phyloP scores from a whole-genome alignment of 2,113 vertebrate genomes.

The Cyanistes caeruleus region DNA sequence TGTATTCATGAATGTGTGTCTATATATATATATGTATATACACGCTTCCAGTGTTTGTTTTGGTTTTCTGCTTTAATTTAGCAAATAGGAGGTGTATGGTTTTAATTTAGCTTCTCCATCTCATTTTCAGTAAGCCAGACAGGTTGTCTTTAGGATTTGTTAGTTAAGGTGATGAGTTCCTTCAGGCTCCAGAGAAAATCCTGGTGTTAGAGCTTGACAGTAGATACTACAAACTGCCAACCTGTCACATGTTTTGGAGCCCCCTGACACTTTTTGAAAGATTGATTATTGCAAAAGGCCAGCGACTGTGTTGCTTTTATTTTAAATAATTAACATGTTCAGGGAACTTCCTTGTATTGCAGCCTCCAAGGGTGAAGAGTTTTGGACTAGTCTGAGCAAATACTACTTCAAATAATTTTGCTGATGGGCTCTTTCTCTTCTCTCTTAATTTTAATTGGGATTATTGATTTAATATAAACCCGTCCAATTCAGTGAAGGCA shows the following conservation, averaged over 20 bases:
- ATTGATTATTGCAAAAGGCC: conserved; percentile 7
- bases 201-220: neutral
- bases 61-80: conserved; percentile 30
- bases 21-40: neutral
- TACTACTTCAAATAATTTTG: neutral
- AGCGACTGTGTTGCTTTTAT: neutral
- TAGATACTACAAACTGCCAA: neutral
- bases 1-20: neutral
- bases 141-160: conserved; percentile 49
- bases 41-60: neutral
- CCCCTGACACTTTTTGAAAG: conserved; percentile 24
- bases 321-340: conserved; percentile 25
- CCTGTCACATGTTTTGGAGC: neutral
- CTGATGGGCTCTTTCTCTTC: neutral
- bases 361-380: neutral
- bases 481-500: neutral
- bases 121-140: conserved; percentile 15
- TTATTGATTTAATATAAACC: neutral
- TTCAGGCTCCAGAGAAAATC: conserved; percentile 4
- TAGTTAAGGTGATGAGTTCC: conserved; percentile 27
- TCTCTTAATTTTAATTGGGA: neutral
- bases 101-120: conserved; percentile 5
- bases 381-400: neutral
- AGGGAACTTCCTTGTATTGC: neutral
- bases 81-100: neutral